phyloP scores from a whole-genome alignment of 2,113 vertebrate genomes.

The Bubo scandiacus region DNA sequence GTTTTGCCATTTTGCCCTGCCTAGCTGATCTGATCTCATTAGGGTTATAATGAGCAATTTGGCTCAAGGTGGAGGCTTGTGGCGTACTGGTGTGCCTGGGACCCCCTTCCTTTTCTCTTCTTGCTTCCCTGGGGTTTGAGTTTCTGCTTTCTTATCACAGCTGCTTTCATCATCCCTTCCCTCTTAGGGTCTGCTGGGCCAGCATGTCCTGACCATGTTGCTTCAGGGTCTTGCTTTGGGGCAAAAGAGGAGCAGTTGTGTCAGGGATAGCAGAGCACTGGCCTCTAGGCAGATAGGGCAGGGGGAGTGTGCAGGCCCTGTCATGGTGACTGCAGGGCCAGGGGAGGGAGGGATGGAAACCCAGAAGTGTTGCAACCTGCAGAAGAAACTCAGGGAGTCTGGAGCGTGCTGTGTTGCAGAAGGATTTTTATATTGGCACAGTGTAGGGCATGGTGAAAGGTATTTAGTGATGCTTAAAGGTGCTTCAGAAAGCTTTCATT shows the following conservation, averaged over 20 bases:
- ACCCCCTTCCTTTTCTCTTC: not conserved
- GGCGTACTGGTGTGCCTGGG: not conserved
- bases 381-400: not conserved
- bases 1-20: not conserved
- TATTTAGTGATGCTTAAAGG: not conserved
- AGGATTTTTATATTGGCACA: not conserved
- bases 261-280: not conserved
- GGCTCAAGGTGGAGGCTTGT: not conserved
- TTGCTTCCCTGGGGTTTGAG: not conserved
- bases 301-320: not conserved
- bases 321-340: not conserved
- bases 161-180: not conserved
- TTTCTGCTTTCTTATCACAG: not conserved
- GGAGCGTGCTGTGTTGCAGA: not conserved
- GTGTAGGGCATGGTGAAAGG: accelerated
- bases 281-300: not conserved
- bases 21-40: not conserved
- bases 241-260: not conserved
- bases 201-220: not conserved
- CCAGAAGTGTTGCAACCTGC: not conserved
- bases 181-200: not conserved
- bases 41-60: not conserved
- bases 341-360: not conserved
- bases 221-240: not conserved
- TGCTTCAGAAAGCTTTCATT: not conserved